A percentile compares a stretch with the other conserved stretches of the same genome.
These are phyloP conservation scores for Anseranas semipalmata DNA, from an alignment of 2,113 vertebrate genomes.

Conservation along the genomic window DNA sequence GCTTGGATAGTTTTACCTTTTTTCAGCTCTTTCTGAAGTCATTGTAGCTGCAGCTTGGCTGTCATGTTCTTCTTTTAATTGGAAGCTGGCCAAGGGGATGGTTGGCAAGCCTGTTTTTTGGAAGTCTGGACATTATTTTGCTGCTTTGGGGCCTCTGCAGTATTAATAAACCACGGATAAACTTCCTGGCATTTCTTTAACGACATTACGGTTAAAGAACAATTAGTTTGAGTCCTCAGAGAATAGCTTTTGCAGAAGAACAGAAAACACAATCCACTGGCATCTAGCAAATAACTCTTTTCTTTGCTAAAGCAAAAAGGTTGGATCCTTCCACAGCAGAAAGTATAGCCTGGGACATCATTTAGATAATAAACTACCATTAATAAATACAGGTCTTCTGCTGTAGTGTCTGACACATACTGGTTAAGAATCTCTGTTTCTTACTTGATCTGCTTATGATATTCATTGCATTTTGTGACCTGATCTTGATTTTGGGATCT, in stretches of 20 bases:
- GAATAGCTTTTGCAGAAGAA: slow-evolving; percentile 21
- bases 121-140: slow-evolving; percentile 45
- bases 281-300: neutral
- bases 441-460: neutral
- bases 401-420: neutral
- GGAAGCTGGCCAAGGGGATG: slow-evolving; percentile 24
- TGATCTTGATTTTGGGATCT: neutral
- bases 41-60: slow-evolving; percentile 25
- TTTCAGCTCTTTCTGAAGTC: slow-evolving; percentile 8
- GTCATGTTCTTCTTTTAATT: slow-evolving; percentile 24
- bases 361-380: neutral
- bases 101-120: slow-evolving; percentile 39
- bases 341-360: neutral
- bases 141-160: slow-evolving; percentile 33
- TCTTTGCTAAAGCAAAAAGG: neutral
- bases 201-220: slow-evolving; percentile 25
- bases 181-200: slow-evolving; percentile 59
- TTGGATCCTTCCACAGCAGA: neutral
- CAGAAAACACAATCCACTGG: slow-evolving; percentile 6
- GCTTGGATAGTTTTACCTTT: neutral
- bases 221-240: slow-evolving; percentile 36
- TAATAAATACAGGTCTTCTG: neutral
- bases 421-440: neutral
- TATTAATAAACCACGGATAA: slow-evolving; percentile 57
- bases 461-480: neutral